Percentiles rank a stretch among this genome's conserved stretches.
Conservation (phyloP, 2,113 vertebrate genomes). For the Microtus pennsylvanicus region DNA sequence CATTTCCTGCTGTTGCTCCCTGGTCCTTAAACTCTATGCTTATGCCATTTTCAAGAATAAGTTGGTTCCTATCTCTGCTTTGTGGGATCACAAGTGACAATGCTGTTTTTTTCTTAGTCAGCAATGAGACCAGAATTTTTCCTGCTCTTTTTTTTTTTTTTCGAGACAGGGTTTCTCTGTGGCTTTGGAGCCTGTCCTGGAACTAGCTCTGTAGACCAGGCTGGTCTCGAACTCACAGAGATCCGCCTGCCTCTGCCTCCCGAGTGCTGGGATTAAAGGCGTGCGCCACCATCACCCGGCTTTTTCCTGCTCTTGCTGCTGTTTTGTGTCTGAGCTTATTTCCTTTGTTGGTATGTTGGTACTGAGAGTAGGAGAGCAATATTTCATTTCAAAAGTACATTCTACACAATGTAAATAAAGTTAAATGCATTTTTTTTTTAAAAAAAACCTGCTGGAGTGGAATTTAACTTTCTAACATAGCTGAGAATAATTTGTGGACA, state of each 20-base stretch:
- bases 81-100: slow-evolving; percentile 45
- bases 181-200: too few species aligned
- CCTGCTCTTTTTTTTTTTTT: background rate
- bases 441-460: background rate
- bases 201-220: too few species aligned
- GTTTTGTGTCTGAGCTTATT: slow-evolving; percentile 17
- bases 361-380: background rate
- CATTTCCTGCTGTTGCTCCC: background rate
- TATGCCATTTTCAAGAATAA: slow-evolving; percentile 57
- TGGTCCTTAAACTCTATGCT: slow-evolving; percentile 21
- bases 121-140: slow-evolving; percentile 47
- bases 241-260: too few species aligned
- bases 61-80: slow-evolving; percentile 3
- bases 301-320: too few species aligned
- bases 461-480: slow-evolving; percentile 53
- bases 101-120: slow-evolving; percentile 21
- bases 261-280: too few species aligned
- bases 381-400: slow-evolving; percentile 4
- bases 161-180: too few species aligned
- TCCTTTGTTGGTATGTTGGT: slow-evolving; percentile 49
- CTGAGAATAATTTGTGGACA: slow-evolving; percentile 24
- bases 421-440: background rate
- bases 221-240: too few species aligned
- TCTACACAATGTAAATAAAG: background rate
- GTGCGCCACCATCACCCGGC: too few species aligned